phyloP scores from a whole-genome alignment of 1,140 invertebrate genomes.

The Hylyphantes graminicola region DNA sequence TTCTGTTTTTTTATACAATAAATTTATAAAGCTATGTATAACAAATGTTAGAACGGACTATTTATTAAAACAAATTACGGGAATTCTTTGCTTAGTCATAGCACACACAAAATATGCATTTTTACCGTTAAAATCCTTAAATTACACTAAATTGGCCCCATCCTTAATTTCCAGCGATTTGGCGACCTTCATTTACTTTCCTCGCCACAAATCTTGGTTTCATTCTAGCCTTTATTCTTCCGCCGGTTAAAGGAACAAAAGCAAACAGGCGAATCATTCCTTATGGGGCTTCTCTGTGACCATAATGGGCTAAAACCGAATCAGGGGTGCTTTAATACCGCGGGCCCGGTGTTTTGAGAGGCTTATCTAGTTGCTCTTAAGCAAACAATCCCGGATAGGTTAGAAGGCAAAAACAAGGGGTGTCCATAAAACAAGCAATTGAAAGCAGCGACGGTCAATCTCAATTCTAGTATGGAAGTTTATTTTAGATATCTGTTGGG shows the following conservation, averaged over 20 bases:
- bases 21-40: no score
- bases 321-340: slow-evolving; percentile 49
- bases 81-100: no score
- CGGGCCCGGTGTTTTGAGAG: slow-evolving; percentile 36
- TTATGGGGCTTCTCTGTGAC: slow-evolving; percentile 1
- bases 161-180: no score
- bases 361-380: slow-evolving; percentile 53
- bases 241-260: slow-evolving; percentile 34
- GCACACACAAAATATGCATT: no score
- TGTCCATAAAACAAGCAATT: slow-evolving; percentile 47
- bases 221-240: no score
- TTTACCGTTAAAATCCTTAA: no score
- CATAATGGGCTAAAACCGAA: slow-evolving; percentile 53
- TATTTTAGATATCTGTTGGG: slow-evolving; percentile 51
- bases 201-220: no score
- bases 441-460: slow-evolving; percentile 48
- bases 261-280: slow-evolving; percentile 55
- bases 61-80: no score
- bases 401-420: slow-evolving; percentile 33
- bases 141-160: no score
- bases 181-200: no score
- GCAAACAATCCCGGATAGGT: slow-evolving; percentile 41
- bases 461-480: slow-evolving; percentile 53
- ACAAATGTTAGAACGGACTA: no score
- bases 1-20: no score